Evolutionary conservation across 2,888 invertebrate species (phyloP).

Genomic region (Chromoteleia sp.): DNA sequence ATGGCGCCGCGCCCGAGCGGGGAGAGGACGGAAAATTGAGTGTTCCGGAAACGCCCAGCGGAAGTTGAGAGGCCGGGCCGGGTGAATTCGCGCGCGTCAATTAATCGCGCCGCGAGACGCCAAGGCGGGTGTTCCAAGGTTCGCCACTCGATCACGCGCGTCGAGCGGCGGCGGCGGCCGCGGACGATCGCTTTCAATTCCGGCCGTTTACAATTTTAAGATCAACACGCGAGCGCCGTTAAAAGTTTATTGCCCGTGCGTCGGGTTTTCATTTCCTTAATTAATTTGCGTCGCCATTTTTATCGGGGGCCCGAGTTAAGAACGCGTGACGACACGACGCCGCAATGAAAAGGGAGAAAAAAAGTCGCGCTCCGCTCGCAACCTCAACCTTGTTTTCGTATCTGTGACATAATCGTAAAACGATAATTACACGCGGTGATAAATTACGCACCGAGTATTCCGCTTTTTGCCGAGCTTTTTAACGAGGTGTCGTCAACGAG

Average conservation of each 20-base stretch:
- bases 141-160: constrained; percentile 7
- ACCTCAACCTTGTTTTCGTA: constrained; percentile 66
- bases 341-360: constrained; percentile 5
- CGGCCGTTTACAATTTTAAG: not conserved
- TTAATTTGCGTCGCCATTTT: constrained; percentile 39
- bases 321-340: constrained; percentile 34
- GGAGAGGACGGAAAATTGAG: no score
- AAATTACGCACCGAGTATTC: constrained; percentile 38
- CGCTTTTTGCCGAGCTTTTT: constrained; percentile 40
- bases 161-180: not conserved
- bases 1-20: no score
- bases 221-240: not conserved
- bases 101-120: no score
- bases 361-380: constrained; percentile 20
- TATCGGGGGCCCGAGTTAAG: constrained; percentile 31
- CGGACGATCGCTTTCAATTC: not conserved
- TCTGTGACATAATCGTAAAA: constrained; percentile 66
- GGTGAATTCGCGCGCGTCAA: no score
- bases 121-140: no score
- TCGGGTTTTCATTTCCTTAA: constrained; percentile 6
- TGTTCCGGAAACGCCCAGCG: no score
- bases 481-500: constrained; percentile 42
- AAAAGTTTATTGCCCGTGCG: not conserved
- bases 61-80: no score
- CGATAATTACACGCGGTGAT: constrained; percentile 55